Conservation (phyloP, 2,888 invertebrate species). For the Bimastos eiseni region DNA sequence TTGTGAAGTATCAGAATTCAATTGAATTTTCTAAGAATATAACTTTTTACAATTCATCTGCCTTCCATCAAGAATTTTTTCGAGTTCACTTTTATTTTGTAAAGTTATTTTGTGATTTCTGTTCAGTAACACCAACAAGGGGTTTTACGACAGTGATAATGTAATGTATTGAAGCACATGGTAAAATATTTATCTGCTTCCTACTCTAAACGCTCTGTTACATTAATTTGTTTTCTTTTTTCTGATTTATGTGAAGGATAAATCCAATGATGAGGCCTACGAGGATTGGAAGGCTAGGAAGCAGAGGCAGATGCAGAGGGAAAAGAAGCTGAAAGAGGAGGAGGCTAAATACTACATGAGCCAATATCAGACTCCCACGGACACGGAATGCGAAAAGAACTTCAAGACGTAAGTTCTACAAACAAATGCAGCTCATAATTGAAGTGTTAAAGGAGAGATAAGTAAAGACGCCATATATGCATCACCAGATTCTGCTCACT, state of each 20-base stretch:
- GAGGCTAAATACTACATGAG: conserved; percentile 24
- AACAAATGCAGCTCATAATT: too few species aligned
- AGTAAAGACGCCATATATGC: neutral
- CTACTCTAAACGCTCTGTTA: neutral
- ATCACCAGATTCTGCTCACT: neutral
- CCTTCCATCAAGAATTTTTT: neutral
- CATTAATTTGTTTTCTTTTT: neutral
- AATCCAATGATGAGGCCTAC: conserved; percentile 35
- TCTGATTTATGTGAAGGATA: neutral
- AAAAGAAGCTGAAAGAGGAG: conserved; percentile 31
- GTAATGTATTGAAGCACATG: neutral
- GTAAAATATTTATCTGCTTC: neutral
- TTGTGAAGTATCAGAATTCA: neutral
- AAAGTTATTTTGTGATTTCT: neutral
- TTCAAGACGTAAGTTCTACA: neutral
- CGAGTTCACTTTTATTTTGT: neutral
- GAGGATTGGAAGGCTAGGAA: conserved; percentile 39
- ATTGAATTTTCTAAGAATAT: neutral
- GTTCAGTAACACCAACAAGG: neutral
- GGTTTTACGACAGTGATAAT: neutral
- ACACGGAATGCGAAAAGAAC: neutral
- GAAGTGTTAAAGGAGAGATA: neutral
- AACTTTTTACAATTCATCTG: neutral
- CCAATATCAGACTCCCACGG: neutral
- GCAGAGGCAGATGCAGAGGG: neutral